A percentile compares a stretch with the other conserved stretches of the same genome.
phyloP scores from a whole-genome alignment of 2,888 invertebrate genomes.

The Laspeyria flexula region DNA sequence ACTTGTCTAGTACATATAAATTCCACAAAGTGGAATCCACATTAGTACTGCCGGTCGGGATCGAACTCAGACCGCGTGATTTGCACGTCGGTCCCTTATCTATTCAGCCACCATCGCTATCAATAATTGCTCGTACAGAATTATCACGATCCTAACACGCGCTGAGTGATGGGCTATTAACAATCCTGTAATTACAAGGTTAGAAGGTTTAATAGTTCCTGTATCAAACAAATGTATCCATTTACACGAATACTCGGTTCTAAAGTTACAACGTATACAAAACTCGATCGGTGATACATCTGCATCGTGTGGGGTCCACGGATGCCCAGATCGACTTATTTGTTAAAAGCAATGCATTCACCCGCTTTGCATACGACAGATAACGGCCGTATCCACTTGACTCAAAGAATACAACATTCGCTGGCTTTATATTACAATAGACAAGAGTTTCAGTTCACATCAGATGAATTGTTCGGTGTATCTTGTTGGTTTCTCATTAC shows the following conservation, averaged over 20 bases:
- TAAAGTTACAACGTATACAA: slow-evolving; percentile 1
- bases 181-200: slow-evolving; percentile 1
- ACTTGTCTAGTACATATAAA: too few relatives aligned
- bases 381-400: slow-evolving; percentile 14
- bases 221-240: slow-evolving; percentile 5
- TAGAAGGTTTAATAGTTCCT: background rate
- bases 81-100: too few relatives aligned
- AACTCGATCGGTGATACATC: slow-evolving; percentile 3
- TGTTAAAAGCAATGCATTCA: slow-evolving; percentile 38
- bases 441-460: background rate
- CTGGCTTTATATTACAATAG: background rate
- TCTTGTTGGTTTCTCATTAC: background rate
- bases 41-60: too few relatives aligned
- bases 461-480: background rate
- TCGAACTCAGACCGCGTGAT: too few relatives aligned
- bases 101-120: too few relatives aligned
- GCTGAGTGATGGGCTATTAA: background rate
- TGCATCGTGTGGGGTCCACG: slow-evolving; percentile 39
- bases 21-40: too few relatives aligned
- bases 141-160: too few relatives aligned
- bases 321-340: slow-evolving; percentile 23
- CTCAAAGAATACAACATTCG: background rate
- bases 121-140: too few relatives aligned
- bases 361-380: slow-evolving; percentile 39
- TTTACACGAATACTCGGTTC: slow-evolving; percentile 2